Base-by-base conservation (phyloP, 2,888 invertebrate genomes). In the Lithophane ornitopus region DNA sequence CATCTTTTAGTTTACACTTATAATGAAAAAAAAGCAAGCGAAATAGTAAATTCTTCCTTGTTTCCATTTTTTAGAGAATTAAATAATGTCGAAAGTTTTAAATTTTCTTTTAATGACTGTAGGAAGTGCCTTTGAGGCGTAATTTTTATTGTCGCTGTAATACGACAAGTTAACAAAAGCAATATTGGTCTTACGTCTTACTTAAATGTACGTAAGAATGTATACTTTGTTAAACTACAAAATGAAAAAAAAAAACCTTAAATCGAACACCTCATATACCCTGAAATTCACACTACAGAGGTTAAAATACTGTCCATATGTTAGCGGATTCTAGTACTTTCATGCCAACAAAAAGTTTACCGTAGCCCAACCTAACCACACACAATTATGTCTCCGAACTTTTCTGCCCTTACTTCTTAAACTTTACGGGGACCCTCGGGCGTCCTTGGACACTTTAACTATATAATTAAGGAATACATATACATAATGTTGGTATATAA, bases 401-500 rank as follows among this genome's bases (percentile, higher is more conserved):
- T 82, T 76, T 82, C 65, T 44, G 56, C 0, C 22, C 56, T 66
- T 74, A 75, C 63, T 78, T 78, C 68, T 80, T 73, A 61, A 78
- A 68, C 44, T 76, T 63, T 54, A 69, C 59, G 41, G 12, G 41
- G 61, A 63, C 63, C 71, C 63, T 69, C n/a, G 63, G 19, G 68
- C 12, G 63, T 62, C 77, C 73, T 84, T 75, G 75, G 52, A 28
- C 76, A 73, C 28, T 78, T 56, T 78, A 78, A 73, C 67, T 76
- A 66, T 74, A 80, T 70, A 84, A 84, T 87, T 86, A 84, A 84
- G 85, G 76, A 71, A 58, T 73, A 76, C 34, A 65, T 74, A 54
- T 70, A 70, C 59, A 69, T 61, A 63, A 63, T 68, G 62, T 74
- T 69, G 61, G 66, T 69, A 59, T 70, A 69, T 63, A 75, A 59